Evolutionary conservation across 2,113 vertebrate species (phyloP).

Genomic region (Pygoscelis adeliae): DNA sequence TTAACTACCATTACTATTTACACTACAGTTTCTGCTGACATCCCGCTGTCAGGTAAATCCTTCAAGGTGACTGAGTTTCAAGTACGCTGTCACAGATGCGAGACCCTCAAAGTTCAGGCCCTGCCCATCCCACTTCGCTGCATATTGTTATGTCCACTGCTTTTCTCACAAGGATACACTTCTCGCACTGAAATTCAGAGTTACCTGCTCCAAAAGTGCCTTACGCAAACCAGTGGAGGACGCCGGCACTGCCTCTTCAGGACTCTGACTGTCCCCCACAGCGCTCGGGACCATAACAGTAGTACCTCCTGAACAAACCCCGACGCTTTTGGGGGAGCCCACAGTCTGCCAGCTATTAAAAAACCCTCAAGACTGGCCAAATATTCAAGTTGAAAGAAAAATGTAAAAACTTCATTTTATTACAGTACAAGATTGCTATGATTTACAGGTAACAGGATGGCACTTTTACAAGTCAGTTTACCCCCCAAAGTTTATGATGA

Average conservation of each 20-base stretch:
- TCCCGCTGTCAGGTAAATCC: background rate
- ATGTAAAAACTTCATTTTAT: background rate
- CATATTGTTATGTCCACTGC: background rate
- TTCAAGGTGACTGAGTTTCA: background rate
- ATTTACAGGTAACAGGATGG: background rate
- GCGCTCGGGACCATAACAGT: accelerated
- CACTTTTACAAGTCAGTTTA: background rate
- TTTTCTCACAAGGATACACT: background rate
- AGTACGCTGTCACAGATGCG: background rate
- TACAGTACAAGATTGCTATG: background rate
- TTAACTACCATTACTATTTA: background rate
- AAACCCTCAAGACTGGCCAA: background rate
- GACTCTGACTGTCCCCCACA: accelerated
- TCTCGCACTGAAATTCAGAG: background rate
- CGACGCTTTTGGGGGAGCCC: background rate
- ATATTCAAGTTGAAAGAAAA: background rate
- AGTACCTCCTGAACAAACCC: background rate
- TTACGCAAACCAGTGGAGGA: background rate
- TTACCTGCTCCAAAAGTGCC: accelerated
- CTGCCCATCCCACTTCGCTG: accelerated
- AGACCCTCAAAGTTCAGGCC: background rate
- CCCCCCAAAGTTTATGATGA: background rate
- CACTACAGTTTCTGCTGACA: background rate
- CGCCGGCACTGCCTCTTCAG: background rate
- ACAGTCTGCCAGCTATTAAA: background rate